phyloP scores from a whole-genome alignment of 35 echinoderm and acorn worm genomes.

The Ophiothrix spiculata region DNA sequence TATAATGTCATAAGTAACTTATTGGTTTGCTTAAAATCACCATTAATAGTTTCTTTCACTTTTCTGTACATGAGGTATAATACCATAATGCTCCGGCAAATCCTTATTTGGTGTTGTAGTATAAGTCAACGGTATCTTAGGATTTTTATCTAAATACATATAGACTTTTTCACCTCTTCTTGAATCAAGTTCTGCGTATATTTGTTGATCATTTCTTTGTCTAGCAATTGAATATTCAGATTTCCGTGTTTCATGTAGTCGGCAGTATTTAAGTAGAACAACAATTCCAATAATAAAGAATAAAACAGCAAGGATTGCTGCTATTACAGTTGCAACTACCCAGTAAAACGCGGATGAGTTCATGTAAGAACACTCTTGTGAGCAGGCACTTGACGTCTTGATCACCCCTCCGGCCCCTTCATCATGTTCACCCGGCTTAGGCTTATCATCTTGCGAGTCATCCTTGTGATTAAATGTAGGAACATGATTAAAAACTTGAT shows the following conservation, averaged over 20 bases:
- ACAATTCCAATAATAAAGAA: background rate
- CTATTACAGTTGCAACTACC: background rate
- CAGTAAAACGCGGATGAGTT: conserved; percentile 1
- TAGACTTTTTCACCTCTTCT: background rate
- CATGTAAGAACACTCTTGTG: background rate
- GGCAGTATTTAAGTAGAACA: background rate
- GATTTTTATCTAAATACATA: conserved; percentile 3
- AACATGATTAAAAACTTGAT: background rate
- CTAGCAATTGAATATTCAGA: background rate
- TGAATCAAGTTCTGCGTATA: background rate
- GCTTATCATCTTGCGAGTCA: background rate
- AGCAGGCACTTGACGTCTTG: background rate
- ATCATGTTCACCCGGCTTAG: too few species aligned
- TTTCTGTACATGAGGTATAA: background rate
- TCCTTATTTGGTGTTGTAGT: background rate
- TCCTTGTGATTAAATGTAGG: background rate
- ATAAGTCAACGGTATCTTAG: background rate
- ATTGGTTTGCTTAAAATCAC: too few species aligned
- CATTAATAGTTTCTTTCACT: background rate
- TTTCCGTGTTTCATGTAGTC: background rate
- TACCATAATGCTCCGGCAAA: background rate
- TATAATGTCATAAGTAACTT: too few species aligned
- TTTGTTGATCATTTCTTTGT: conserved; percentile 4
- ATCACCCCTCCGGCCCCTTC: background rate
- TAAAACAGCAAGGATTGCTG: background rate